Evolutionary conservation across 2,888 invertebrate species (phyloP).

Genomic region (Yponomeuta evonymella): DNA sequence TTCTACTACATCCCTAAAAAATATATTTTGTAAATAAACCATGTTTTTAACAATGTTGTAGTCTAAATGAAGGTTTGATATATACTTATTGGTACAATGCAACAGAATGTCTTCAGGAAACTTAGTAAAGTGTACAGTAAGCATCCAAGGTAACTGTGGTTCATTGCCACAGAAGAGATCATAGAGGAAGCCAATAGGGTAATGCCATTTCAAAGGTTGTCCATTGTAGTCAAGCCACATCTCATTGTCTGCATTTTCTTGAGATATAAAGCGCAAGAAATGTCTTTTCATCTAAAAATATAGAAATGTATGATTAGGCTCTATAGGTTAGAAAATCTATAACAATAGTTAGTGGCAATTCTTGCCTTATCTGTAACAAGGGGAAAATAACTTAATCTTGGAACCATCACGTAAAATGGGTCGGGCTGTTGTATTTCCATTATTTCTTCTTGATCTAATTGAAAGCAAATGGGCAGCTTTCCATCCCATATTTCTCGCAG

Average conservation of each 20-base stretch:
- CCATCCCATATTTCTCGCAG: constrained; percentile 97
- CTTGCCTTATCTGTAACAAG: constrained; percentile 94
- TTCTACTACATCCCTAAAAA: constrained; percentile 89
- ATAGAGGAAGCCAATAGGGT: constrained; percentile 93
- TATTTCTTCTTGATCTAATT: constrained; percentile 91
- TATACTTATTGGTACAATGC: constrained; percentile 88
- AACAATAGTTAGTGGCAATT: constrained; percentile 3
- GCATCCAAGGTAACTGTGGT: constrained; percentile 90
- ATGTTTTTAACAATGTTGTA: not conserved
- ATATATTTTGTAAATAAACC: constrained; percentile 27
- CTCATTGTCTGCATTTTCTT: constrained; percentile 88
- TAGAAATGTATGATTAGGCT: not conserved
- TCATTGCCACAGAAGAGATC: constrained; percentile 85
- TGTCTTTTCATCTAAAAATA: constrained; percentile 89
- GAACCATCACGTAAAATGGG: constrained; percentile 94
- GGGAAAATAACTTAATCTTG: constrained; percentile 95
- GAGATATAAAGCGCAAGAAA: constrained; percentile 87
- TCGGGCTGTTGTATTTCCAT: constrained; percentile 93
- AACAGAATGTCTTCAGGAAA: constrained; percentile 94
- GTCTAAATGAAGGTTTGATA: not conserved
- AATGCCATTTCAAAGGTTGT: constrained; percentile 92
- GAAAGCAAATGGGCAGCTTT: constrained; percentile 94
- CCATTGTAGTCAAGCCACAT: constrained; percentile 97
- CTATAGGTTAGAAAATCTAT: not conserved
- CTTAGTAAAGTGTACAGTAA: constrained; percentile 95